Conservation (phyloP, 2,797 vertebrate genomes). For the Cephalopachus bancanus region DNA sequence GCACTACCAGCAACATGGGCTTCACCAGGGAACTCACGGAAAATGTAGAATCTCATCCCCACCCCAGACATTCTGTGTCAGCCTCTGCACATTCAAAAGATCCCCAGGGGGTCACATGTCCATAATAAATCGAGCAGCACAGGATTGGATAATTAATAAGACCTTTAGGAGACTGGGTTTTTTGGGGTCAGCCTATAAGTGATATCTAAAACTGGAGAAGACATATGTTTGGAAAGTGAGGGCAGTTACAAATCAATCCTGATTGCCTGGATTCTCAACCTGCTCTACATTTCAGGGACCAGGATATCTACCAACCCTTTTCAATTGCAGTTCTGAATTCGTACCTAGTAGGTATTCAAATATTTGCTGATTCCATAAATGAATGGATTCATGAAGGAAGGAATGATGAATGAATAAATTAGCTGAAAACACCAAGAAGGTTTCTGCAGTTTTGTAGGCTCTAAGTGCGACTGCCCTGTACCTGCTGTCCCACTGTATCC, state of each 20-base stretch:
- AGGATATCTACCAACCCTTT: background rate
- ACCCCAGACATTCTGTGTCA: background rate
- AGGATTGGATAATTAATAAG: background rate
- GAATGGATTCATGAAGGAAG: background rate
- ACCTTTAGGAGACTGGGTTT: background rate
- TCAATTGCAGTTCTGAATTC: background rate
- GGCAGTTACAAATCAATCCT: background rate
- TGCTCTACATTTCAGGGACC: background rate
- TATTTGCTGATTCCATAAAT: background rate
- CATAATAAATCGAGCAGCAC: background rate
- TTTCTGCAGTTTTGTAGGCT: fast-evolving
- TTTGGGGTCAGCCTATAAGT: background rate
- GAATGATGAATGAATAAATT: background rate
- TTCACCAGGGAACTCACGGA: background rate
- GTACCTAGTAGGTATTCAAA: background rate
- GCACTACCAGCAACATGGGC: background rate
- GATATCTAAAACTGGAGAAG: background rate
- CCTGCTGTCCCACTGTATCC: constrained; percentile 97
- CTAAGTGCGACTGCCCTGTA: constrained; percentile 19
- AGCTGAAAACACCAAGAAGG: background rate
- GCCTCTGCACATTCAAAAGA: fast-evolving
- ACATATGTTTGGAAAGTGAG: background rate
- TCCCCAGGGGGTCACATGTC: fast-evolving
- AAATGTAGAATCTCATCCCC: fast-evolving
- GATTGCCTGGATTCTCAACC: background rate